Percentiles rank a stretch among this genome's conserved stretches.
Conservation (phyloP, 2,888 invertebrate species). For the Amiota communis region DNA sequence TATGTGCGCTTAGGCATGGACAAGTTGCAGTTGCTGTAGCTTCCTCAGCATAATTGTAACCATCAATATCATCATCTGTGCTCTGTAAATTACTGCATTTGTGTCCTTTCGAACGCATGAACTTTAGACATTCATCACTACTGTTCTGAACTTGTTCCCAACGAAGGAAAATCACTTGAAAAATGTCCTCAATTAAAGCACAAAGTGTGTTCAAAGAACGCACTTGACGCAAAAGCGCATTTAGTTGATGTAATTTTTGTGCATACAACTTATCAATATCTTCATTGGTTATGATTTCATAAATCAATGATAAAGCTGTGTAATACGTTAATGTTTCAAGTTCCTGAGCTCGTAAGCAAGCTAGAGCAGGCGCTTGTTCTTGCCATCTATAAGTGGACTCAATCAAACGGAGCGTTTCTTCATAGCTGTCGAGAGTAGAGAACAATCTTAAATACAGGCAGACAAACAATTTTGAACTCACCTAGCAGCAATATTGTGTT, state of each 20-base stretch:
- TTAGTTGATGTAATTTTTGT: constrained; percentile 57
- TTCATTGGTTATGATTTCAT: constrained; percentile 60
- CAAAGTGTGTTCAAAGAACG: constrained; percentile 62
- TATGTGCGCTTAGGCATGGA: not conserved
- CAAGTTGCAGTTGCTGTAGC: not conserved
- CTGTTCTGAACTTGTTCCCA: constrained; percentile 67
- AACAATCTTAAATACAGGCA: not conserved
- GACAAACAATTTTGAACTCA: constrained; percentile 26
- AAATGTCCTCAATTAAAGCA: constrained; percentile 66
- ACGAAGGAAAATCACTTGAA: constrained; percentile 67
- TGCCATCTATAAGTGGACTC: constrained; percentile 63
- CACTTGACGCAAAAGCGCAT: constrained; percentile 64
- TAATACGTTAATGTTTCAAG: constrained; percentile 66
- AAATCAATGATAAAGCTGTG: constrained; percentile 61
- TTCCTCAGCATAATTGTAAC: constrained; percentile 52
- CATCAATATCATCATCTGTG: constrained; percentile 41
- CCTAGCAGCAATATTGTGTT: constrained; percentile 51
- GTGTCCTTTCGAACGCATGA: not conserved
- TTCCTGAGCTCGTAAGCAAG: constrained; percentile 58
- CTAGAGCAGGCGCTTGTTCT: constrained; percentile 52
- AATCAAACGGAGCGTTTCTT: constrained; percentile 59
- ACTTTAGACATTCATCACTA: constrained; percentile 12
- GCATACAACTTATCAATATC: constrained; percentile 44
- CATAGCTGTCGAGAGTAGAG: constrained; percentile 49
- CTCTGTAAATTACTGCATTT: constrained; percentile 31